Base-by-base conservation (phyloP, 2,113 vertebrate genomes). In the Nycticryphes semicollaris region DNA sequence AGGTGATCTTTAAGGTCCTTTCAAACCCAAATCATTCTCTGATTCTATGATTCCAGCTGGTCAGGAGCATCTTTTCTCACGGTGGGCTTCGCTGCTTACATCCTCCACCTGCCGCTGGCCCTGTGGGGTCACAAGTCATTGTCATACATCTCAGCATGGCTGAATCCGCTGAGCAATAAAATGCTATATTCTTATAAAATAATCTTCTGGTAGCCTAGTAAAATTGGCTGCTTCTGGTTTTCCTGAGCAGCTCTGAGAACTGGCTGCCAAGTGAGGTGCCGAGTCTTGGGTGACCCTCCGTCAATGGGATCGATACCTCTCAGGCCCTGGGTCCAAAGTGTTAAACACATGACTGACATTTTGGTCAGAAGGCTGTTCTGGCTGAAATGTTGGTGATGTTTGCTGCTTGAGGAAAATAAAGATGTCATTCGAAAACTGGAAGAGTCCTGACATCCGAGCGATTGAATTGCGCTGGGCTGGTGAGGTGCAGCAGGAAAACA, bases 301-400 rank as follows among this genome's bases (percentile, higher is more conserved):
- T 66, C 60, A 19, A 51, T 43, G 67, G 53, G 59, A 90, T 76
- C 62, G 35, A 48, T 50, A 74, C 5, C 14, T n/a, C 24, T 54
- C 8, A 3, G 37, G 21, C 23, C 66, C 5, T 0, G 0, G 37
- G 31, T 84, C 48, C 56, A 41, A 87, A 87, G 45, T 12, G 39
- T 33, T 86, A 84, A 84, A 88, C 7, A 5, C 45, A 5, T 30
- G 39, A 70, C 73, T 79, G 83, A 88, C 30, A 47, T 81, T 78
- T 78, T 67, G 75, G 43, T 87, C 87, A 93, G 84, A 79, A 96
- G 47, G 57, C 15, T 92, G 35, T 37, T 91, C 53, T 93, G 45
- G 15, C 22, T 88, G 72, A 91, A 94, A 82, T 80, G 47, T 20
- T 66, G 59, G 19, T 72, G 59, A 73, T 59, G 28, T 35, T 76